Percentiles rank a stretch among this genome's conserved stretches.
Conservation (phyloP, 2,888 invertebrate species). For the Coenonympha glycerion region DNA sequence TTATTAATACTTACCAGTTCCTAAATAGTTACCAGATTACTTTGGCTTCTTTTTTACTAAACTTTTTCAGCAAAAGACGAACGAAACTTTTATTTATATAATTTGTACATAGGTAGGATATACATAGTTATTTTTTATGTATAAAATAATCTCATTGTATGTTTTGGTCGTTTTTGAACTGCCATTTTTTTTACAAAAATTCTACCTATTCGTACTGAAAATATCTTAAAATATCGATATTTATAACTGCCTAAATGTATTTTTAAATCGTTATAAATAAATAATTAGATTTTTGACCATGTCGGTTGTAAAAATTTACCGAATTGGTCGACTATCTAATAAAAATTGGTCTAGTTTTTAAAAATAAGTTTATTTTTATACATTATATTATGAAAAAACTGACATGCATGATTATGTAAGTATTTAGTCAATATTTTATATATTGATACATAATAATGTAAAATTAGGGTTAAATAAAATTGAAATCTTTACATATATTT, state of each 20-base stretch:
- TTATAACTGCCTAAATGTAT: conserved; percentile 41
- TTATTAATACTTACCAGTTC: conserved; percentile 19
- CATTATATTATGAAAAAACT: conserved; percentile 28
- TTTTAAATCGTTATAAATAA: conserved; percentile 29
- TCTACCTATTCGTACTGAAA: conserved; percentile 32
- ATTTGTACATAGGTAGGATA: conserved; percentile 24
- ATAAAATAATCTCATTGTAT: conserved; percentile 22
- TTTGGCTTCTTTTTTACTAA: neutral
- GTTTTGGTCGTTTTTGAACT: conserved; percentile 28
- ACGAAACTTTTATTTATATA: neutral
- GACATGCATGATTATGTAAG: conserved; percentile 39
- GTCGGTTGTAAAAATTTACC: conserved; percentile 49
- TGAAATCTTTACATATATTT: conserved; percentile 49
- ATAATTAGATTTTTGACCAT: conserved; percentile 67
- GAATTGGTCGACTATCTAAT: conserved; percentile 68
- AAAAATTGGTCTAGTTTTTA: conserved; percentile 45
- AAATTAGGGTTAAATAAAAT: conserved; percentile 59
- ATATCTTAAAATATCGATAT: conserved; percentile 23
- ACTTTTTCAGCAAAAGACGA: neutral
- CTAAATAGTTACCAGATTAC: conserved; percentile 16
- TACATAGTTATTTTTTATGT: conserved; percentile 13
- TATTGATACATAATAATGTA: conserved; percentile 49
- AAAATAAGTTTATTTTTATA: conserved; percentile 34
- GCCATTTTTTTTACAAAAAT: conserved; percentile 33
- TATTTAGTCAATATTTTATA: conserved; percentile 53